Percentiles rank a stretch among this genome's conserved stretches.
Evolutionary conservation across 2,888 invertebrate genomes (phyloP).

Genomic region (Plebejus anna): DNA sequence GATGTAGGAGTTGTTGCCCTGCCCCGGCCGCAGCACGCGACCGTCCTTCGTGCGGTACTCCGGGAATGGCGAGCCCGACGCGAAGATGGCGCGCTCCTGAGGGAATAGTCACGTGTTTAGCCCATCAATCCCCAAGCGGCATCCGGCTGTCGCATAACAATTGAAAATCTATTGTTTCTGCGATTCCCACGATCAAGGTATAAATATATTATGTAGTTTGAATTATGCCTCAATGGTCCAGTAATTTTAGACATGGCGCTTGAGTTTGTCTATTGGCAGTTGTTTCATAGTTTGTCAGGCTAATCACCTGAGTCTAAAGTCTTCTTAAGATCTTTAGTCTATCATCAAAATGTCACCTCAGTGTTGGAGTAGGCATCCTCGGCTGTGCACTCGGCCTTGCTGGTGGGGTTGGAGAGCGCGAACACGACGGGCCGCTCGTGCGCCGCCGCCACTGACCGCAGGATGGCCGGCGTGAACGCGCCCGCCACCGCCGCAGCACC

Average conservation of each 20-base stretch:
- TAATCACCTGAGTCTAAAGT: too few species aligned
- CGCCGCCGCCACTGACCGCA: slow-evolving; percentile 90
- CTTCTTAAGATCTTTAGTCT: neutral
- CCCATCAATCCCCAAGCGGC: too few species aligned
- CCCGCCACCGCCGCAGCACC: slow-evolving; percentile 96
- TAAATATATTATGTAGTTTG: too few species aligned
- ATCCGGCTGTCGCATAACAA: too few species aligned
- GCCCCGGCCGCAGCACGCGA: slow-evolving; percentile 92
- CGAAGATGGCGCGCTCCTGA: slow-evolving; percentile 94
- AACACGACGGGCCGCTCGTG: slow-evolving; percentile 96
- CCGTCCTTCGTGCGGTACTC: slow-evolving; percentile 89
- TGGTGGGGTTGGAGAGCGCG: slow-evolving; percentile 98
- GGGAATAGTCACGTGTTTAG: neutral
- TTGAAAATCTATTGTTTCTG: too few species aligned
- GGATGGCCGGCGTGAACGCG: slow-evolving; percentile 94
- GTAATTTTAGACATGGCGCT: too few species aligned
- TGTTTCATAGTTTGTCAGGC: too few species aligned
- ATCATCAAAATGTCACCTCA: slow-evolving; percentile 77
- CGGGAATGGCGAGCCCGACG: slow-evolving; percentile 97
- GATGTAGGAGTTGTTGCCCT: slow-evolving; percentile 99
- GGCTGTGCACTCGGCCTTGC: slow-evolving; percentile 99
- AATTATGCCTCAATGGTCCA: too few species aligned
- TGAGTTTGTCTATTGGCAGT: too few species aligned
- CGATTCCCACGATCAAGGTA: too few species aligned
- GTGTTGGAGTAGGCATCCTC: slow-evolving; percentile 95